Conservation (phyloP, 2,888 invertebrate species). For the Aromia moschata region DNA sequence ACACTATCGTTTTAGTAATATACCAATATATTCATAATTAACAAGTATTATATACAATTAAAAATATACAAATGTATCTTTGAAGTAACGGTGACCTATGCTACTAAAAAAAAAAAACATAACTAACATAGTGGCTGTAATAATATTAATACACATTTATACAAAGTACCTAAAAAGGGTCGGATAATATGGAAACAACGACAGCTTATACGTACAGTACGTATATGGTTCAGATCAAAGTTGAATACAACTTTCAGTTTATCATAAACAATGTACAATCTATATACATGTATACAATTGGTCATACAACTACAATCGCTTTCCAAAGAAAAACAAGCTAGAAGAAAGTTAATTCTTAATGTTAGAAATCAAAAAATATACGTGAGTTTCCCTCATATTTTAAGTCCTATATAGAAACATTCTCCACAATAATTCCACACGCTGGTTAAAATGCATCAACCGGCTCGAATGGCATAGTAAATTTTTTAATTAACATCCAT, state of each 20-base stretch:
- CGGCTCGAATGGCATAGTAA: no score
- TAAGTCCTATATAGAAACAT: no score
- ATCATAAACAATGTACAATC: no score
- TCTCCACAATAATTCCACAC: no score
- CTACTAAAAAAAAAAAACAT: not conserved
- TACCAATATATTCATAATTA: slow-evolving; percentile 17
- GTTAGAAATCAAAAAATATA: no score
- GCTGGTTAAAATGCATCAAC: no score
- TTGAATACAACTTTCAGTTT: not conserved
- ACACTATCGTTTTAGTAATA: not conserved
- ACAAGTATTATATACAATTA: slow-evolving; percentile 6
- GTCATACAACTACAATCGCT: no score
- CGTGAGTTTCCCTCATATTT: no score
- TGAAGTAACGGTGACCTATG: not conserved
- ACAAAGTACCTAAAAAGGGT: not conserved
- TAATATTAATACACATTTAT: slow-evolving; percentile 4
- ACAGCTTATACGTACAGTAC: not conserved
- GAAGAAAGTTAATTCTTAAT: no score
- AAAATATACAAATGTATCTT: slow-evolving; percentile 11
- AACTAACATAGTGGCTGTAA: not conserved
- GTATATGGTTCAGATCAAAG: not conserved
- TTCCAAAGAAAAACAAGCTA: no score
- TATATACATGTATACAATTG: not conserved
- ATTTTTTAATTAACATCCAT: no score
- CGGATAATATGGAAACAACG: not conserved